Conservation (phyloP, 64 coral and sea anemone species). For the Trachythela sp. region DNA sequence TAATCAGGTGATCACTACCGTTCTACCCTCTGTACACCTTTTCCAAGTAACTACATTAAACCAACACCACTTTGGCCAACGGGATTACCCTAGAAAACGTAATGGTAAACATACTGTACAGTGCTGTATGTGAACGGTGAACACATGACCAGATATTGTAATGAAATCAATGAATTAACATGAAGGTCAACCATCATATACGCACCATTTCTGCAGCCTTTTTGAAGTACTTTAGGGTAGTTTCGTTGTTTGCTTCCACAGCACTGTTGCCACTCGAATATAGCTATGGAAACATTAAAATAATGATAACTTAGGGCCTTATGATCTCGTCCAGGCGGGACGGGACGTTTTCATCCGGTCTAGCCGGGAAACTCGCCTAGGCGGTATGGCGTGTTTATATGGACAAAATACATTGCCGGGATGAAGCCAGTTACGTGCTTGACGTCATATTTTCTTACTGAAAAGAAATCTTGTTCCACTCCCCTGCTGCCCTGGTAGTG, state of each 20-base stretch:
- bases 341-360: too few relatives aligned
- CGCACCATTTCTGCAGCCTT: constrained; percentile 83
- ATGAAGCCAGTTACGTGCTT: too few relatives aligned
- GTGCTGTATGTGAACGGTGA: too few relatives aligned
- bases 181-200: neutral
- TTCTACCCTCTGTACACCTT: constrained; percentile 93
- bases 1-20: too few relatives aligned
- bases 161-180: too few relatives aligned
- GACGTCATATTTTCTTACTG: neutral
- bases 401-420: too few relatives aligned
- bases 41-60: constrained; percentile 94
- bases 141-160: too few relatives aligned
- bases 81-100: constrained; percentile 70
- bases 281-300: constrained; percentile 59
- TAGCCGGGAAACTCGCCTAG: too few relatives aligned
- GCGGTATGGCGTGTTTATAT: too few relatives aligned
- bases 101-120: neutral
- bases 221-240: constrained; percentile 93
- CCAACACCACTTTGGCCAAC: constrained; percentile 96
- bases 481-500: constrained; percentile 87
- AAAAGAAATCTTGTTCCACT: constrained; percentile 72
- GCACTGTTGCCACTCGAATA: constrained; percentile 69
- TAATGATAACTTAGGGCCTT: too few relatives aligned
- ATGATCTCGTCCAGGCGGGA: neutral
- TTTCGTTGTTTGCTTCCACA: constrained; percentile 82